Base-by-base conservation (phyloP, 1,140 invertebrate genomes). In the Pogonus chalceus region DNA sequence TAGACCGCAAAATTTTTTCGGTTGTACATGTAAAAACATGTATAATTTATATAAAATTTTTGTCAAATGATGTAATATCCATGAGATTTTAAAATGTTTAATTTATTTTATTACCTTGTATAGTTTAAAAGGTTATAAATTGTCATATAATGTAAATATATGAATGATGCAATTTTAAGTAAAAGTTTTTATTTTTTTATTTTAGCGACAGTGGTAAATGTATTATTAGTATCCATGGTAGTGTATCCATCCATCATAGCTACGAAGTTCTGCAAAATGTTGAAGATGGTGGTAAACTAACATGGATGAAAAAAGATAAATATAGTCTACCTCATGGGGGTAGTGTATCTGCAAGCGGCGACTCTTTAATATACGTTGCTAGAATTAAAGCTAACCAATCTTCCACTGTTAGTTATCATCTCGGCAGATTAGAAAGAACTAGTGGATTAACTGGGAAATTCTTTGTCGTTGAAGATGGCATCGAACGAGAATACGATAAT, bases 211-310 rank as follows among this genome's bases (percentile, higher is more conserved):
- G 9, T 12, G 37, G 9, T 4, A 69, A 67, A 1, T 90, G 87
- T 61, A 77, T 79, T 10, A 80, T 87, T 2, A 79, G 83, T 7
- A 67, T 79, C 23, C 73, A 77, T 50, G 77, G 76, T n/a, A 74
- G 65, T 51, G 79, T 78, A 3, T 73, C 76, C 43, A 72, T 71
- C 22, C 79, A 84, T 57, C 69, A 77, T 1, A 69, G 74, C 23
- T 90, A 87, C 63, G 85, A 91, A 62, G 74, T 90, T 2, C 68
- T 90, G 12, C 78, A 87, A 61, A 90, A 90, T 67, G 77, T 84
- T 49, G 85, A 88, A 56, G 79, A 81, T 50, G 80, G 84, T n/a
- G 84, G 82, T 1, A 74, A 84, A 35, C 72, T 90, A 0, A 79
- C 73, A 51, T 91, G 88, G 88, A 71, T 77, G 4, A 63, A 72